Evolutionary conservation across 2,113 vertebrate genomes (phyloP), one percentile per base, ranked within the genome.

Genomic region (Ploceus nigricollis): DNA sequence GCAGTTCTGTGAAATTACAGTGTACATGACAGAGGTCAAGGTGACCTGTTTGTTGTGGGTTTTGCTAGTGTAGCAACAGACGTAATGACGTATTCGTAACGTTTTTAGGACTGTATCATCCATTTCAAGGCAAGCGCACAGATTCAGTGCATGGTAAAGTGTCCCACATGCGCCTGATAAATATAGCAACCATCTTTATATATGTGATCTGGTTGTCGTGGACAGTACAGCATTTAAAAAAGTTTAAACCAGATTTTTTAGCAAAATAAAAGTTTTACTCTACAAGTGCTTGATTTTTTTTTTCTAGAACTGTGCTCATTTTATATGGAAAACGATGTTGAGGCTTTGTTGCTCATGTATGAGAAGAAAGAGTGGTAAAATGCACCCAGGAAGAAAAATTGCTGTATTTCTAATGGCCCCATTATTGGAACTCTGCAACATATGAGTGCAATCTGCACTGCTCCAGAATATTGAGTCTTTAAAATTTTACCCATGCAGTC

Each of bases 41-140:
- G 72, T 95, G 87, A 96, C 91, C 96, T 33, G n/a, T 39, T 47
- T 17, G 4, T 47, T 53, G 40, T 54, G 71, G 42, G n/a, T 35
- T 90, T 94, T 86, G 64, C 37, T 14, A 6, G n/a, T 12, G 1
- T 30, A 40, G 48, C 83, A 83, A 30, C 42, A 31, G 31, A 5
- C 1, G 22, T 4, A 39, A 5, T 84, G 65, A 82, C 22, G 25
- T 31, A 28, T 56, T 45, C 2, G 15, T 69, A 25, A 16, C 9
- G 25, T 73, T 80, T 51, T 48, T 9, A 4, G 86, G 64, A 15
- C 2, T 3, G 8, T 37, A 27, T 54, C 24, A 20, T 33, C 48
- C 47, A 25, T 65, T 28, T 18, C n/a, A 28, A 56, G 64, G 76
- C 79, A 21, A 22, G 37, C 20, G 2, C n/a, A 0, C 2, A 8